Conservation (phyloP, 2,888 invertebrate genomes). For the Pyrochroa serraticornis region DNA sequence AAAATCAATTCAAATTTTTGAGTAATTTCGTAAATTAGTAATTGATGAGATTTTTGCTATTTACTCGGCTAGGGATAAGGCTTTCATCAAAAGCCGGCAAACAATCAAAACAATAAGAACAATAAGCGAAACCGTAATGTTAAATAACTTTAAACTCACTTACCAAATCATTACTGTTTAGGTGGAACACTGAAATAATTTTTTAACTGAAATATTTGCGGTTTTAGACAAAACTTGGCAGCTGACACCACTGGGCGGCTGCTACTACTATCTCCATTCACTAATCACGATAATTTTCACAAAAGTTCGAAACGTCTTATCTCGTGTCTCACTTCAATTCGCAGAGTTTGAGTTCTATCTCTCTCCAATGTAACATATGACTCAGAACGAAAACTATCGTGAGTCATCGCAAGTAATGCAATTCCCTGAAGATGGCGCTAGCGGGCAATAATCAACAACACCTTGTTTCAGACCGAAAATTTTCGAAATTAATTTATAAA, state of each 20-base stretch:
- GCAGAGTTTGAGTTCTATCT: not conserved
- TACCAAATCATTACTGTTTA: not conserved
- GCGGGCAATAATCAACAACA: not conserved
- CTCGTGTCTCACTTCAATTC: not conserved
- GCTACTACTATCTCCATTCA: conserved; percentile 19
- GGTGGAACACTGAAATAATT: not conserved
- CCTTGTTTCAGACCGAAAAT: too few relatives aligned
- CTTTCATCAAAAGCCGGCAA: too few relatives aligned
- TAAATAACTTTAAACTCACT: not conserved
- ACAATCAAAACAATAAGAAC: too few relatives aligned
- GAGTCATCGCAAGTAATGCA: conserved; percentile 2
- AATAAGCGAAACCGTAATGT: too few relatives aligned
- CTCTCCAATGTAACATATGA: not conserved
- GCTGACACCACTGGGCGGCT: conserved; percentile 29
- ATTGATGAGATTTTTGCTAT: too few relatives aligned
- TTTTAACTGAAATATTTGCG: conserved; percentile 4
- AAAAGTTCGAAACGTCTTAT: conserved; percentile 1
- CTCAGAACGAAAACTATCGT: not conserved
- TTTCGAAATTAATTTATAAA: too few relatives aligned
- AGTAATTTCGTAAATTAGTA: too few relatives aligned
- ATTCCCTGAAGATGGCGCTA: conserved; percentile 9
- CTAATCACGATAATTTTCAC: not conserved
- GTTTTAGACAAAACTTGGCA: conserved; percentile 22
- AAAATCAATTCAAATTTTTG: too few relatives aligned
- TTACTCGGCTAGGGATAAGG: too few relatives aligned